Evolutionary conservation across 2,888 invertebrate genomes (phyloP), one percentile per base, ranked within the genome.

Genomic region (Brachypalpus laphriformis): DNA sequence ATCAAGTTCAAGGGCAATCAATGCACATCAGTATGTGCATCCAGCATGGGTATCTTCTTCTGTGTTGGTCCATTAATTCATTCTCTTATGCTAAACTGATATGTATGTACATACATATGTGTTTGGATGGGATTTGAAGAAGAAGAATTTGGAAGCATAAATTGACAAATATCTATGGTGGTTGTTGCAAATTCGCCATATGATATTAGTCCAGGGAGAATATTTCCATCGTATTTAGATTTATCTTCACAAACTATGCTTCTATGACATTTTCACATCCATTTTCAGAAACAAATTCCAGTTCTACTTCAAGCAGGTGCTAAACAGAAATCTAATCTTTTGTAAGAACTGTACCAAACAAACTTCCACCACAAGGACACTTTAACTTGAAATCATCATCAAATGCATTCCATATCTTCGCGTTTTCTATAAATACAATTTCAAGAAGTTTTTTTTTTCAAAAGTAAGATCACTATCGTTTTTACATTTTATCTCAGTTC

Each of bases 381-480:
- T 34, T 7, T 25, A 80, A 54, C 66, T 65, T 70, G 22, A 18
- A 49, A 71, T 16, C 56, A 25, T 9, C 7, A 0, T 20, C 11
- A 49, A 72, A 28, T 49, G 5, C 22, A 37, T 56, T 71, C 22
- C 22, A 47, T 42, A 28, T 57, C 71, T 63, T 42, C 37, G 28
- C 45, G 61, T 42, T 25, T 37, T 72, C 77, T 70, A 74, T 40
- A 78, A 83, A 78, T 83, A 83, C n/a, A 6, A 25, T 47, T 65
- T 74, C 31, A 71, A 85, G 76, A 71, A 85, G 71, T 75, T 85
- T 78, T 56, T 51, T 75, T 85, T 78, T 54, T 51, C 59, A 70
- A 81, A 81, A 80, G 75, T 74, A 85, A 85, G 5, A 4, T 76
- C 75, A 80, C 74, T 83, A 80, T 83, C 74, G 11, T 70, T 80